Evolutionary conservation across 2,797 vertebrate species (phyloP).

Genomic region (Microtus agrestis): DNA sequence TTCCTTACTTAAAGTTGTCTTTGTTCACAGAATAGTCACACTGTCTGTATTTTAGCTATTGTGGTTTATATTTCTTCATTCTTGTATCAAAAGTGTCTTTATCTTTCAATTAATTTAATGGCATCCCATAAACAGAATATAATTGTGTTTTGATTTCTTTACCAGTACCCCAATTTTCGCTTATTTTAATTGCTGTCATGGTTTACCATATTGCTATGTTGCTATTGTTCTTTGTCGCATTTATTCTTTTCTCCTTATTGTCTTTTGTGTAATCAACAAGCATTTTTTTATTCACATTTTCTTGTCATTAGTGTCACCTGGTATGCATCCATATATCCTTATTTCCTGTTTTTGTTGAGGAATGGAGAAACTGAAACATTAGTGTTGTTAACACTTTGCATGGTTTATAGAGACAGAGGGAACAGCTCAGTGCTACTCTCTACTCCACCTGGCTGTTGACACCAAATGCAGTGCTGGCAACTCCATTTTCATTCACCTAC

Average conservation of each 20-base stretch:
- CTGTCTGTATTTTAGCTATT: not conserved
- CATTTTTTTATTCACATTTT: not conserved
- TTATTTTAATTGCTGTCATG: not conserved
- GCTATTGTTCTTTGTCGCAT: not conserved
- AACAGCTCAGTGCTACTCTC: not conserved
- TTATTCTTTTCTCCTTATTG: not conserved
- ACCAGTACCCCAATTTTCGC: not conserved
- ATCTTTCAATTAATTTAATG: constrained; percentile 26
- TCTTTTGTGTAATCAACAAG: not conserved
- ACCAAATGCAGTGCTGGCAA: not conserved
- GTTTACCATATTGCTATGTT: not conserved
- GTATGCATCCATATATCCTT: not conserved
- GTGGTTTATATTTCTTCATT: not conserved
- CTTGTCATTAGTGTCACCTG: not conserved
- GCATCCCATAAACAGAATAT: not conserved
- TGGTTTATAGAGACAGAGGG: not conserved
- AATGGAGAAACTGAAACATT: not conserved
- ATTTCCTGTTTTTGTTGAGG: not conserved
- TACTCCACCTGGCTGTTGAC: not conserved
- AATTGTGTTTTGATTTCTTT: not conserved
- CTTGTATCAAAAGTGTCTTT: not conserved
- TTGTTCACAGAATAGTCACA: not conserved
- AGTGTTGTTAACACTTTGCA: not conserved
- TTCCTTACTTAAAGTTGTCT: not conserved
- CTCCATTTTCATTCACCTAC: no score